Conservation (phyloP, 1,140 invertebrate genomes). For the Coptotermes formosanus region DNA sequence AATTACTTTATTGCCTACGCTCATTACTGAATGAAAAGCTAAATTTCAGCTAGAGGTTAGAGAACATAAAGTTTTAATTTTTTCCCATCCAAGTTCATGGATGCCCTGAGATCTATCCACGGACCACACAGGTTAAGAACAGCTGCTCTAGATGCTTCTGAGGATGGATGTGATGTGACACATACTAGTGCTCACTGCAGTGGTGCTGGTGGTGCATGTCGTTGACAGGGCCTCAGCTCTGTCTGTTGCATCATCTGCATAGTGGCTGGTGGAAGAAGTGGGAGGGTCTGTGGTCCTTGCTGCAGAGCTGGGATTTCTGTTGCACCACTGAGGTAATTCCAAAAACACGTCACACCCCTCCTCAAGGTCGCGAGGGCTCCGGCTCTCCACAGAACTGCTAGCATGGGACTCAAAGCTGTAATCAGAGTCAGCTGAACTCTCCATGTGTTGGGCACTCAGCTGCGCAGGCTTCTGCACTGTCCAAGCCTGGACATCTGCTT, state of each 20-base stretch:
- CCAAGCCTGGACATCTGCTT: not conserved
- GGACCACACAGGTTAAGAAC: no score
- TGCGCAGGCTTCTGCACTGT: not conserved
- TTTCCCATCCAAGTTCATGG: no score
- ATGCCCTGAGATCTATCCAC: no score
- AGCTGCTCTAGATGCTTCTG: no score
- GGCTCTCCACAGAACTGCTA: conserved; percentile 22
- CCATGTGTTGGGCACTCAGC: not conserved
- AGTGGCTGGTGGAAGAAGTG: not conserved
- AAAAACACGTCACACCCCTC: conserved; percentile 17
- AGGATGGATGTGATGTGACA: no score
- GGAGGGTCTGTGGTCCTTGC: not conserved
- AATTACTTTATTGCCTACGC: no score
- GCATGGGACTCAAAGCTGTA: conserved; percentile 33
- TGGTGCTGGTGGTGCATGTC: not conserved
- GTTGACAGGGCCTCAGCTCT: not conserved
- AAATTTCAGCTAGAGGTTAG: no score
- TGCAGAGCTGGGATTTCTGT: not conserved
- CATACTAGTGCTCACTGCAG: not conserved
- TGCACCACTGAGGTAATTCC: conserved; percentile 19
- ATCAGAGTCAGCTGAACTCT: conserved; percentile 31
- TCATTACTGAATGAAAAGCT: no score
- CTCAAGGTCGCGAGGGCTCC: conserved; percentile 9
- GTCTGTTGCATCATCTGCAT: not conserved
- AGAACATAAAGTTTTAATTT: no score